These are phyloP conservation scores for Galemys pyrenaicus DNA, from an alignment of 2,113 vertebrate species.

Conservation along the genomic window DNA sequence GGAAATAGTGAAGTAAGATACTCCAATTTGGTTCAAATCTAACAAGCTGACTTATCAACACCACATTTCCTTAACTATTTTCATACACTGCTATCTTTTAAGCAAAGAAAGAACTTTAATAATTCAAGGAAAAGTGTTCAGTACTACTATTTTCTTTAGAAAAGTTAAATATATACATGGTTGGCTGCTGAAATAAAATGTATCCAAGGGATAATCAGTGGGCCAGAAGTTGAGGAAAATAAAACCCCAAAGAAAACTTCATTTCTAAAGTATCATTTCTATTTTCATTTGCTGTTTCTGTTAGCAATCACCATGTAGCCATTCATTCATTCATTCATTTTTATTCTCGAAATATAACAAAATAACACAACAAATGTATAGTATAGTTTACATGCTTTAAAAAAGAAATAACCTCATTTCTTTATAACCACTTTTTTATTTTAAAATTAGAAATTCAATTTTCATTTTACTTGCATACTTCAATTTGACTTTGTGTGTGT, in stretches of 20 bases:
- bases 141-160: neutral
- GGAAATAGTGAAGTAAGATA: neutral
- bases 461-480: constrained; percentile 63
- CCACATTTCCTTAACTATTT: constrained; percentile 26
- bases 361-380: neutral
- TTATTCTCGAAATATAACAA: neutral
- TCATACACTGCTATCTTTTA: neutral
- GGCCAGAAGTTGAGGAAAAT: neutral
- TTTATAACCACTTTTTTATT: constrained; percentile 70
- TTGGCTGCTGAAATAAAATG: constrained; percentile 49
- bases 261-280: constrained; percentile 62
- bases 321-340: constrained; percentile 14
- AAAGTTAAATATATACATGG: constrained; percentile 1
- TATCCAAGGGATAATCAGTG: neutral
- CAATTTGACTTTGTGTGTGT: constrained; percentile 80
- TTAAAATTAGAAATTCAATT: neutral
- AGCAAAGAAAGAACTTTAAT: neutral
- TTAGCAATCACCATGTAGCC: constrained; percentile 40
- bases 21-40: neutral
- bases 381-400: neutral
- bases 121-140: neutral
- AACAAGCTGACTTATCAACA: neutral
- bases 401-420: constrained; percentile 65
- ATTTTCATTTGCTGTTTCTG: constrained; percentile 37
- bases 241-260: constrained; percentile 37